These are phyloP conservation scores for Drosophila subquinaria DNA, from an alignment of 2,888 invertebrate genomes.

Conservation along the genomic window DNA sequence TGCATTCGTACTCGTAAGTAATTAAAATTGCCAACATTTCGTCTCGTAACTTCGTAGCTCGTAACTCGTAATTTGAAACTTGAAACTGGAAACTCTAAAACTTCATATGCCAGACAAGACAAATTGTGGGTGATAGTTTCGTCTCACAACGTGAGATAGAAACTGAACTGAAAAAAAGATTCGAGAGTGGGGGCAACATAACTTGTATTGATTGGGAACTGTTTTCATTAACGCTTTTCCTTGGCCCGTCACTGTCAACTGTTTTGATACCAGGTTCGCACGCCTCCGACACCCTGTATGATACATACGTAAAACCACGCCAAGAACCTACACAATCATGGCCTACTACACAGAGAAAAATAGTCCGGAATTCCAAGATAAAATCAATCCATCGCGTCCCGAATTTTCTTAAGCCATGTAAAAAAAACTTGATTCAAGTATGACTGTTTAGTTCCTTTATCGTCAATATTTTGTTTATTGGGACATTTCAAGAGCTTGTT, in stretches of 20 bases:
- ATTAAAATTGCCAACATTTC: slow-evolving; percentile 73
- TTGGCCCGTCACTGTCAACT: slow-evolving; percentile 23
- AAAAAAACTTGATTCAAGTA: no score
- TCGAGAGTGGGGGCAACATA: slow-evolving; percentile 3
- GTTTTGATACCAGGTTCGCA: slow-evolving; percentile 36
- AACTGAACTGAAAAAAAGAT: not conserved
- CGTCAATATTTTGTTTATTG: no score
- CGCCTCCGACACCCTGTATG: slow-evolving; percentile 10
- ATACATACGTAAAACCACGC: not conserved
- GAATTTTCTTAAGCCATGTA: no score
- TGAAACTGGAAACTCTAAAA: slow-evolving; percentile 35
- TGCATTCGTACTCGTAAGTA: slow-evolving; percentile 54
- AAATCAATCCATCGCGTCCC: no score
- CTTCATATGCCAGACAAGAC: slow-evolving; percentile 35
- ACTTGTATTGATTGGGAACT: slow-evolving; percentile 42
- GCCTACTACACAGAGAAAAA: not conserved
- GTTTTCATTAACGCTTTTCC: slow-evolving; percentile 42
- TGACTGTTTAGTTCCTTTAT: no score
- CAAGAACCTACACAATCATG: not conserved
- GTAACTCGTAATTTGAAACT: slow-evolving; percentile 44
- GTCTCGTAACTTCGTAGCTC: slow-evolving; percentile 33
- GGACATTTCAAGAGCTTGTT: no score
- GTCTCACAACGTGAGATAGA: not conserved
- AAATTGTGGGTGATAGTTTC: slow-evolving; percentile 28
- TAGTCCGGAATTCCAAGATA: no score